Evolutionary conservation across 2,888 invertebrate species (phyloP).

Genomic region (Frankliniella fusca): DNA sequence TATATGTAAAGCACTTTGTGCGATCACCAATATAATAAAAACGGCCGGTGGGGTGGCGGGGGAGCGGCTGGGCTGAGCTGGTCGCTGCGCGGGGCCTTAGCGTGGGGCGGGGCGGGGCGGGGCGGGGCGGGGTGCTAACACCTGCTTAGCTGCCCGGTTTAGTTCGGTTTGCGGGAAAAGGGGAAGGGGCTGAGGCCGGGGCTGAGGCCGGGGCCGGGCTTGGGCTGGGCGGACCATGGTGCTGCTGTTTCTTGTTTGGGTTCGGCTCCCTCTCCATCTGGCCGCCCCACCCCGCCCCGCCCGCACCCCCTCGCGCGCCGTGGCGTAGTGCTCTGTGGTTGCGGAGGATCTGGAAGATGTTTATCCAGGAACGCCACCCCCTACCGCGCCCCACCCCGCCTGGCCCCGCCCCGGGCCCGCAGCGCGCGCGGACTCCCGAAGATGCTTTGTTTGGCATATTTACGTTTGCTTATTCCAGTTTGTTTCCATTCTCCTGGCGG

Average conservation of each 20-base stretch:
- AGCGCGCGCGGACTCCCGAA: background rate
- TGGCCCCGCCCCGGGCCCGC: too few species aligned
- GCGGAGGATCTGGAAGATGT: conserved; percentile 1
- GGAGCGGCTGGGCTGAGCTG: background rate
- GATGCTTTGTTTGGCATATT: conserved; percentile 10
- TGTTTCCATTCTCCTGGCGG: background rate
- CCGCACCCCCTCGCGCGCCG: background rate
- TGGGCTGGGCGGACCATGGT: too few species aligned
- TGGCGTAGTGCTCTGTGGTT: background rate
- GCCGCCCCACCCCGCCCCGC: background rate
- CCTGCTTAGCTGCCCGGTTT: too few species aligned
- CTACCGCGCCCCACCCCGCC: background rate
- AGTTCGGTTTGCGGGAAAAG: too few species aligned
- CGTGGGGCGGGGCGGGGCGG: background rate
- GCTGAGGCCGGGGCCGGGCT: too few species aligned
- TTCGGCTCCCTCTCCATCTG: background rate
- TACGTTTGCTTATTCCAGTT: background rate
- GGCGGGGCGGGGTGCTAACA: too few species aligned
- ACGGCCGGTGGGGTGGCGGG: background rate
- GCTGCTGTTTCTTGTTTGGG: background rate
- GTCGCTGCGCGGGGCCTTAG: background rate
- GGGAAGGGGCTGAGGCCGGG: too few species aligned
- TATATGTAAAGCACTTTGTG: background rate
- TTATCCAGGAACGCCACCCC: background rate
- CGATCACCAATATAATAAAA: too few species aligned